A percentile compares a stretch with the other conserved stretches of the same genome.
These are phyloP conservation scores for Eubucco bourcierii DNA, from an alignment of 2,113 vertebrate species.

Conservation along the genomic window DNA sequence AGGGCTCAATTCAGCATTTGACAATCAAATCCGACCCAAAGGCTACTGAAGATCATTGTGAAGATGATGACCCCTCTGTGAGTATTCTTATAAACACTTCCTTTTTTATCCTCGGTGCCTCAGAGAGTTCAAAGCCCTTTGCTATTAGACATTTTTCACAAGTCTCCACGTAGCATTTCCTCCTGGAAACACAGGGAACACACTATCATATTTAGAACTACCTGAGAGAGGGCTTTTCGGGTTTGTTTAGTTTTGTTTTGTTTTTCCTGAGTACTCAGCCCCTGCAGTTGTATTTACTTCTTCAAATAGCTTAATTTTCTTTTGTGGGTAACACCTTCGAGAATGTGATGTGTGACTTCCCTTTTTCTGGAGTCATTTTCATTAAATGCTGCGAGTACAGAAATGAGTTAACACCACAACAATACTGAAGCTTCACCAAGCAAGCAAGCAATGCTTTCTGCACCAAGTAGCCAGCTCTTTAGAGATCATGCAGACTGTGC, in stretches of 20 bases:
- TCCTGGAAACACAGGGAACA: background rate
- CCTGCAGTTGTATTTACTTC: background rate
- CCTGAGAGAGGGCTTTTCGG: too few species aligned
- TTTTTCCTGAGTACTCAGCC: background rate
- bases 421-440: background rate
- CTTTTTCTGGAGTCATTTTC: background rate
- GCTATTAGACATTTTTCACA: background rate
- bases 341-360: background rate
- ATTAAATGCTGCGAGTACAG: background rate
- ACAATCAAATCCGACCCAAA: constrained; percentile 82
- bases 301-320: background rate
- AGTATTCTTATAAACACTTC: constrained; percentile 57
- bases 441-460: background rate
- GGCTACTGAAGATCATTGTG: constrained; percentile 86
- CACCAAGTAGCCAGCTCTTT: background rate
- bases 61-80: constrained; percentile 91
- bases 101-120: background rate
- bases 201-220: background rate
- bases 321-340: background rate
- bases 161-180: background rate
- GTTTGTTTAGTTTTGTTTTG: background rate
- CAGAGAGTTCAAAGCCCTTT: background rate
- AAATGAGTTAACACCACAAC: background rate
- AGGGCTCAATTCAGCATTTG: constrained; percentile 95
- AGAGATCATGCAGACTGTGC: background rate